phyloP scores from a whole-genome alignment of 2,113 vertebrate genomes.

The Dinomys branickii region DNA sequence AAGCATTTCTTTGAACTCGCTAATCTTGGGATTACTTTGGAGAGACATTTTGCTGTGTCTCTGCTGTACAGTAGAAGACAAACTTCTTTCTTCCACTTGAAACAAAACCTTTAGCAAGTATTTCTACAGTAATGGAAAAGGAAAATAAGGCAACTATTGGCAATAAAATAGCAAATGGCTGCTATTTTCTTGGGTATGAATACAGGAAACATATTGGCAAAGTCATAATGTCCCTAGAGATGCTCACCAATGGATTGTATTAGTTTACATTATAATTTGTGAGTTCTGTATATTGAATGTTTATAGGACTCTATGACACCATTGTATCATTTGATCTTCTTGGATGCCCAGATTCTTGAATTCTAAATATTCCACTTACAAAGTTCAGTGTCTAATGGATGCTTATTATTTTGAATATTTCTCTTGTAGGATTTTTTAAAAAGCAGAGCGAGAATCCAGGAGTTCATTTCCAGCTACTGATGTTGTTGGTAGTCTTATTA shows the following conservation, averaged over 20 bases:
- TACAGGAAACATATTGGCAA: neutral
- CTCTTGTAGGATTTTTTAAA: neutral
- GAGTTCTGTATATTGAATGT: neutral
- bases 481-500: neutral
- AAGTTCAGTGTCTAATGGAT: constrained; percentile 50
- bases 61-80: neutral
- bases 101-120: neutral
- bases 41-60: neutral
- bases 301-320: neutral
- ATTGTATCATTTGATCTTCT: neutral
- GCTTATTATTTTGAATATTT: neutral
- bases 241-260: neutral
- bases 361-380: constrained; percentile 25
- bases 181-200: neutral
- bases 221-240: neutral
- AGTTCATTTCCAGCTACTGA: neutral
- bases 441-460: neutral
- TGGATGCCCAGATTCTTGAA: neutral
- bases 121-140: neutral
- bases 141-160: neutral
- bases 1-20: neutral
- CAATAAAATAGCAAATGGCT: constrained; percentile 18
- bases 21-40: neutral
- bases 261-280: neutral
- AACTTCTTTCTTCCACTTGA: neutral